Evolutionary conservation across 2,113 vertebrate species (phyloP).

Genomic region (Microtus oregoni): DNA sequence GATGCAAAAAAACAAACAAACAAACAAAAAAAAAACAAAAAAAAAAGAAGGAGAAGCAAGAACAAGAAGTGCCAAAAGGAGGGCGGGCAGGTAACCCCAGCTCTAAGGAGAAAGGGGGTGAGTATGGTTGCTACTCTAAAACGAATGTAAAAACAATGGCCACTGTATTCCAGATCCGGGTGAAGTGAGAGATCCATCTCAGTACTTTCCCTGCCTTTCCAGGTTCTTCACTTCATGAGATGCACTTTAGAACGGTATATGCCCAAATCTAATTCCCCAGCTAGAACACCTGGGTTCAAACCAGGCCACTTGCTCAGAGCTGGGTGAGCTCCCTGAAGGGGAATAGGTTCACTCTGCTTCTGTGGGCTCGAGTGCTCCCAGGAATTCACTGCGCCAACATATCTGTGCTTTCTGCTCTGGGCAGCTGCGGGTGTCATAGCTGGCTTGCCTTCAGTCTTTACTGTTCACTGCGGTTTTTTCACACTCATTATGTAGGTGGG

Average conservation of each 20-base stretch:
- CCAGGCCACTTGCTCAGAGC: not conserved
- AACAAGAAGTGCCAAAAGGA: not conserved
- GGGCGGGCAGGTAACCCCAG: not conserved
- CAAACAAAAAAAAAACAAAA: not conserved
- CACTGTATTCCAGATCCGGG: not conserved
- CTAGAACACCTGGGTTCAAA: not conserved
- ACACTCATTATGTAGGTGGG: not conserved
- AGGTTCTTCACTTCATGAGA: not conserved
- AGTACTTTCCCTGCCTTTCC: not conserved
- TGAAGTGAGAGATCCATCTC: not conserved
- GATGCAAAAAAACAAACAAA: not conserved
- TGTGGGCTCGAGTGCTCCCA: not conserved
- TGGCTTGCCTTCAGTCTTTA: not conserved
- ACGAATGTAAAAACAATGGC: not conserved
- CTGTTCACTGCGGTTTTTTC: not conserved
- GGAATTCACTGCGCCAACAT: not conserved
- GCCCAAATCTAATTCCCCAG: not conserved
- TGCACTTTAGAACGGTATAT: not conserved
- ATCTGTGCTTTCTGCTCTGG: not conserved
- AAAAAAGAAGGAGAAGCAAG: not conserved
- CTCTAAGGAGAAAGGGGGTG: not conserved
- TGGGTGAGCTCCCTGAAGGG: not conserved
- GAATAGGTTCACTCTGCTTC: not conserved
- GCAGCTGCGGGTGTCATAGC: not conserved
- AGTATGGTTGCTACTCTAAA: not conserved